Conservation (phyloP, 2,888 invertebrate genomes). For the Drosophila percnosoma region DNA sequence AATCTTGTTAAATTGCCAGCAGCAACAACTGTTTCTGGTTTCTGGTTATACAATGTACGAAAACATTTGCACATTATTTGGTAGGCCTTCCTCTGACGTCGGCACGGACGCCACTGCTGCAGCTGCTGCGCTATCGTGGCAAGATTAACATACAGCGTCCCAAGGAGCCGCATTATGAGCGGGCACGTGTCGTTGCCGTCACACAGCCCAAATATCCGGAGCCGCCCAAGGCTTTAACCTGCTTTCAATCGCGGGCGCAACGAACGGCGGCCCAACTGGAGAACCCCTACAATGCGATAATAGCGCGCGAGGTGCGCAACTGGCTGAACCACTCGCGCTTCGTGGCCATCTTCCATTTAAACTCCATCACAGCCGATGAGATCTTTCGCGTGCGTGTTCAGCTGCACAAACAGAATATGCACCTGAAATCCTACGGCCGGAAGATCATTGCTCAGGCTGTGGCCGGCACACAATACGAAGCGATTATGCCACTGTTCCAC, state of each 20-base stretch:
- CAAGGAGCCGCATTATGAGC: conserved; percentile 89
- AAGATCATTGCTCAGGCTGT: conserved; percentile 89
- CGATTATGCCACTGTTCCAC: conserved; percentile 88
- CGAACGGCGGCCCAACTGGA: conserved; percentile 84
- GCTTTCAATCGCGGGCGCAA: conserved; percentile 84
- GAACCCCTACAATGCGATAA: conserved; percentile 90
- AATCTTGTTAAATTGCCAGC: not conserved
- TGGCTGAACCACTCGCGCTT: conserved; percentile 90
- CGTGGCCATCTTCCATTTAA: conserved; percentile 90
- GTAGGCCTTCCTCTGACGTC: conserved; percentile 54
- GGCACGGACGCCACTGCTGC: conserved; percentile 83
- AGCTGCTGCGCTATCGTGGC: conserved; percentile 89
- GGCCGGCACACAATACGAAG: conserved; percentile 88
- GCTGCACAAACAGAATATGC: conserved; percentile 89
- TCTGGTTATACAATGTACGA: conserved; percentile 52
- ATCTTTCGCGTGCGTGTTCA: conserved; percentile 88
- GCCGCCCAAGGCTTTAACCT: conserved; percentile 86
- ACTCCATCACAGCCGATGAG: conserved; percentile 89
- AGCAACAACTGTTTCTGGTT: conserved; percentile 8
- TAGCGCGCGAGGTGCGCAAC: conserved; percentile 89
- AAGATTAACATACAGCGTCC: conserved; percentile 93
- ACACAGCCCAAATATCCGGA: conserved; percentile 88
- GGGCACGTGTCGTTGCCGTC: conserved; percentile 88
- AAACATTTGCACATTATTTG: conserved; percentile 13
- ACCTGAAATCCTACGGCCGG: conserved; percentile 88